These are phyloP conservation scores for Numida meleagris DNA, from an alignment of 2,113 vertebrate species.

Conservation along the genomic window DNA sequence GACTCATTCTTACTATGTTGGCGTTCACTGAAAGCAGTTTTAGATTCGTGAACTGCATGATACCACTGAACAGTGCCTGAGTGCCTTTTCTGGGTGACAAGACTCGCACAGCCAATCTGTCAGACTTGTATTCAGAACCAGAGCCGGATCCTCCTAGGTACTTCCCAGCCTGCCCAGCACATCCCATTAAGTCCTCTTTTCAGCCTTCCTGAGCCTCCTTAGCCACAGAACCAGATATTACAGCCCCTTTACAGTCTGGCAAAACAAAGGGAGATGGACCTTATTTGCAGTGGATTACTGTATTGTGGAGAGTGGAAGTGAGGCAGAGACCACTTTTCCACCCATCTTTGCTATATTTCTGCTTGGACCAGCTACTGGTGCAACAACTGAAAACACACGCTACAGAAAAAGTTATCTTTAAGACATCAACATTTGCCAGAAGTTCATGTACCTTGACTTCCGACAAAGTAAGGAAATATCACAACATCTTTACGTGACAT, in stretches of 20 bases:
- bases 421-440: not conserved
- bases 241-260: not conserved
- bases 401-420: slow-evolving; percentile 12
- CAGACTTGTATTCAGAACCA: not conserved
- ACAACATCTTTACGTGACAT: not conserved
- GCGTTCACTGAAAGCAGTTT: slow-evolving; percentile 44
- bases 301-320: fast-evolving
- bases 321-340: not conserved
- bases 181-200: fast-evolving
- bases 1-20: slow-evolving; percentile 44
- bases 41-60: slow-evolving; percentile 32
- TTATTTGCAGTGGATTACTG: not conserved
- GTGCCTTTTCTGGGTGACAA: slow-evolving; percentile 35
- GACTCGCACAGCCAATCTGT: not conserved
- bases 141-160: not conserved
- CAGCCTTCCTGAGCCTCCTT: not conserved
- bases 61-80: not conserved
- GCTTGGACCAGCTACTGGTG: not conserved
- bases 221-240: not conserved
- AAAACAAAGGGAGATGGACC: not conserved
- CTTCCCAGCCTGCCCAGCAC: not conserved
- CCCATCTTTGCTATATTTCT: not conserved
- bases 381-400: not conserved
- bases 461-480: slow-evolving; percentile 42
- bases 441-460: slow-evolving; percentile 1